Evolutionary conservation across 23 tunicate genomes (phyloP), one percentile per base, ranked within the genome.

Genomic region (Styela plicata): DNA sequence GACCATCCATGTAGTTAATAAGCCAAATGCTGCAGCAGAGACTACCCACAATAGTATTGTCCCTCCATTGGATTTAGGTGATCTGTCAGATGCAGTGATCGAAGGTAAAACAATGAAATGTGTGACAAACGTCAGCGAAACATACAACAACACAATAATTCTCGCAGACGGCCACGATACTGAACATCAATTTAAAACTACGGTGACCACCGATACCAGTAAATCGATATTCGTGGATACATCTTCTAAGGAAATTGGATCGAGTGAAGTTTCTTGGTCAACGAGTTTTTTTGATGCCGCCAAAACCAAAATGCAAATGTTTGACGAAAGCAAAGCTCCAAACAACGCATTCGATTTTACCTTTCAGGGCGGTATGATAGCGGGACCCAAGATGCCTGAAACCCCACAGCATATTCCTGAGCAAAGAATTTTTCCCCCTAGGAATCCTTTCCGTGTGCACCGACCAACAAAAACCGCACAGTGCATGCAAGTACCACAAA

Each of bases 31-130:
- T 1, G 21, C 10, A 24, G n/a, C 24, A 57, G 26, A 44, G 36
- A 44, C 57, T 44, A 44, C 57, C 57, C 7, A 7, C 10, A 44
- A 44, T 20, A 44, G n/a, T 36, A 57, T 76, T 25, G 81, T 76
- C 17, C 81, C 81, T 13, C 52, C 66, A 18, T 53, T 76, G 30
- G 81, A 76, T 44, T 53, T 76, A 13, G 22, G 66, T 22, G 32
- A 23, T 10, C 66, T 76, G 30, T 44, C 64, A 10, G 53, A 76
- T 25, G 27, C 21, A 26, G 21, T 1, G 21, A 44, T 21, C 29
- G 64, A 76, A 32, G 36, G 32, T 19, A 34, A 33, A 17, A 23
- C 0, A 31, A 18, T 17, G 28, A 36, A 73, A 67, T 18, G 16
- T 18, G 24, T 25, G 23, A 24, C 0, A 67, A 1, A 67, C 24